Conservation (phyloP, 2,113 vertebrate species). For the Lanius collurio region DNA sequence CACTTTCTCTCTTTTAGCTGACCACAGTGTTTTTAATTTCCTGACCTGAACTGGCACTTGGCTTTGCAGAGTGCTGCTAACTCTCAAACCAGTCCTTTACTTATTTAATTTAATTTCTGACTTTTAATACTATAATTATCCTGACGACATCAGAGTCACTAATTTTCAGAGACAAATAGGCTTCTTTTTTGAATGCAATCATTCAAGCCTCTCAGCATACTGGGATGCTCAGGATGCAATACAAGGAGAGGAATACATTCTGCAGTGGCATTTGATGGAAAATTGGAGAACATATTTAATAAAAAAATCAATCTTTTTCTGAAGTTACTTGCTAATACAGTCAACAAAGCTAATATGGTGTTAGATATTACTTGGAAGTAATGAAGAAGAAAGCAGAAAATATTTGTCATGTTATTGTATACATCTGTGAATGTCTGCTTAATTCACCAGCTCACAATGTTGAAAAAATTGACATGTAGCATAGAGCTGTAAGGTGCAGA, state of each 20-base stretch:
- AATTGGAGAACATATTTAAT: background rate
- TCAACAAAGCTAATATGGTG: background rate
- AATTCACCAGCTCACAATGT: background rate
- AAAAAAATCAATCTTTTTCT: background rate
- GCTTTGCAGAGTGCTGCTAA: background rate
- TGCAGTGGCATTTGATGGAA: background rate
- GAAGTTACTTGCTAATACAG: background rate
- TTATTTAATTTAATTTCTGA: conserved; percentile 2
- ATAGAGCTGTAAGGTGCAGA: background rate
- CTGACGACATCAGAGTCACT: background rate
- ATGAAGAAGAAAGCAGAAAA: background rate
- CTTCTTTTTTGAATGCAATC: background rate
- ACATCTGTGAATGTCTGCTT: background rate
- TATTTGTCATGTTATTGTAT: background rate
- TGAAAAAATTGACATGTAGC: background rate
- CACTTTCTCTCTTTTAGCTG: background rate
- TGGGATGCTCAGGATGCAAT: background rate
- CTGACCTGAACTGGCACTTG: background rate
- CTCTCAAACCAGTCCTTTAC: background rate
- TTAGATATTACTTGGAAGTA: background rate
- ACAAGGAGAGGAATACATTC: background rate
- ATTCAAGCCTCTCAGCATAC: background rate
- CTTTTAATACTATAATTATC: background rate
- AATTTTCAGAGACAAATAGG: background rate
- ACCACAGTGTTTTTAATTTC: background rate